phyloP scores from a whole-genome alignment of 2,113 vertebrate species.

The Corynorhinus townsendii region DNA sequence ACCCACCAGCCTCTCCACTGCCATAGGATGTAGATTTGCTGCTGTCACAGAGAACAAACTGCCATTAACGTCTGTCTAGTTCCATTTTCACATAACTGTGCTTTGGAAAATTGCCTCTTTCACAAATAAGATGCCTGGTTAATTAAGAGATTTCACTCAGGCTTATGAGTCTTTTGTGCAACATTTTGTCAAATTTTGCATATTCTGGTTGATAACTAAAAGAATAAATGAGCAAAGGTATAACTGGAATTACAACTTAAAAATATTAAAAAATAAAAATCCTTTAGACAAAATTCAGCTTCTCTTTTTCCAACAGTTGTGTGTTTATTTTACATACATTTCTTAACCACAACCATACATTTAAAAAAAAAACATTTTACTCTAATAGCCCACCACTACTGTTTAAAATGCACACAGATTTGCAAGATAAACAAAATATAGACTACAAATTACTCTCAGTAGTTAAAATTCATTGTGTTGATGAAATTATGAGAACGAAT shows the following conservation, averaged over 20 bases:
- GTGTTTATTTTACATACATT: not conserved
- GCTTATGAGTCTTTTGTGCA: constrained; percentile 45
- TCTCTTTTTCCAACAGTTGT: not conserved
- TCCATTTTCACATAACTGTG: constrained; percentile 6
- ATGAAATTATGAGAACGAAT: constrained; percentile 55
- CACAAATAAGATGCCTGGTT: constrained; percentile 39
- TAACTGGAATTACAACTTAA: not conserved
- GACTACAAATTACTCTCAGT: constrained; percentile 38
- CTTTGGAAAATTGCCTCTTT: constrained; percentile 46
- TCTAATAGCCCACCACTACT: not conserved
- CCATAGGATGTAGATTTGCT: not conserved
- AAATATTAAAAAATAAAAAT: constrained; percentile 42
- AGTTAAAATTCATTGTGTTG: constrained; percentile 65
- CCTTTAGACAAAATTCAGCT: not conserved
- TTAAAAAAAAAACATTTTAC: not conserved
- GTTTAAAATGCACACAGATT: constrained; percentile 36
- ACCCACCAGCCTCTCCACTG: accelerated
- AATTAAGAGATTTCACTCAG: constrained; percentile 46
- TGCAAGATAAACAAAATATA: constrained; percentile 54
- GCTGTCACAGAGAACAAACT: not conserved
- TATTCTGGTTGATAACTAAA: constrained; percentile 5
- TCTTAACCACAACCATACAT: not conserved
- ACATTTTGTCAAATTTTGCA: constrained; percentile 49
- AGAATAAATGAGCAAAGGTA: constrained; percentile 35
- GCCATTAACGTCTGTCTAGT: not conserved